phyloP scores from a whole-genome alignment of 2,888 invertebrate genomes.

The Thecophora atra region DNA sequence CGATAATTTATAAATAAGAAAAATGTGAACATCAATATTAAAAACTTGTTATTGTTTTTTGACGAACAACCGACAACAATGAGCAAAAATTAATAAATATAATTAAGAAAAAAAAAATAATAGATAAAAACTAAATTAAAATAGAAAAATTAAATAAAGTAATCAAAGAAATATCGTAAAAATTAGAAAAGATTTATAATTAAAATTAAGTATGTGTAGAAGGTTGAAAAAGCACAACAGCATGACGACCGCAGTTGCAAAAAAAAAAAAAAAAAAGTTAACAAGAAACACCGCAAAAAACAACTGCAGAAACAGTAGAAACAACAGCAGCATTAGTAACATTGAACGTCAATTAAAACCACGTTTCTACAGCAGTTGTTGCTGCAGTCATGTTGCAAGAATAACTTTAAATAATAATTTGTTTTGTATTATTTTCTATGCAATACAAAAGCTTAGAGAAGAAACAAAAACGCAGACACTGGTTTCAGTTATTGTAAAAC shows the following conservation, averaged over 20 bases:
- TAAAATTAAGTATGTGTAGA: slow-evolving; percentile 6
- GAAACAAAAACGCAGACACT: neutral
- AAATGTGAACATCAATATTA: too few relatives aligned
- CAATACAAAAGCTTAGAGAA: neutral
- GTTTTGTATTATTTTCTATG: too few relatives aligned
- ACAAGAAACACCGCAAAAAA: neutral
- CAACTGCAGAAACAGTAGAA: neutral
- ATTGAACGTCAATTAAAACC: slow-evolving; percentile 21
- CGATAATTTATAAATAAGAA: too few relatives aligned
- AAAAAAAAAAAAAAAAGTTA: too few relatives aligned
- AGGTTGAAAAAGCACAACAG: slow-evolving; percentile 18
- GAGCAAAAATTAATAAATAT: too few relatives aligned
- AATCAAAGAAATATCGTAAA: neutral
- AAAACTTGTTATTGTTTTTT: too few relatives aligned
- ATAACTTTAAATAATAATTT: neutral
- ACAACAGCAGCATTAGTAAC: slow-evolving; percentile 7
- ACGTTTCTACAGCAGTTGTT: neutral
- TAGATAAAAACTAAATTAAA: neutral
- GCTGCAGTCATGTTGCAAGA: neutral
- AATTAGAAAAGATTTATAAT: slow-evolving; percentile 2
- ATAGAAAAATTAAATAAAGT: neutral
- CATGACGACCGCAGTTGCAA: neutral
- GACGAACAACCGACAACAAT: too few relatives aligned
- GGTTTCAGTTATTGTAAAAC: neutral
- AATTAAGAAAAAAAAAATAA: neutral